Evolutionary conservation across 2,888 invertebrate species (phyloP).

Genomic region (Lepidochrysops patricia): DNA sequence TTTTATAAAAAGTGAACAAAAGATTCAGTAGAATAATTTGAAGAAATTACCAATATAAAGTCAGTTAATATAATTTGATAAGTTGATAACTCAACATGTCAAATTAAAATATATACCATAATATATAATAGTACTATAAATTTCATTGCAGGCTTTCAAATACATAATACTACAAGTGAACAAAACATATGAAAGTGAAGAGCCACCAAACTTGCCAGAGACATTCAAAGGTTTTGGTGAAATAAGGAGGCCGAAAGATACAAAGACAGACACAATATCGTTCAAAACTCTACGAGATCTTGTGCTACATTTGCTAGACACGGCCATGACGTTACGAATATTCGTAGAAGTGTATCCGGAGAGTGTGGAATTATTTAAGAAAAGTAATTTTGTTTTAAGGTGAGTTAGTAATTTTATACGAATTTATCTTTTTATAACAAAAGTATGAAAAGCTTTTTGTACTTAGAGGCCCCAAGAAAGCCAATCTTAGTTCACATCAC

Average conservation of each 20-base stretch:
- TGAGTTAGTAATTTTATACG: slow-evolving; percentile 34
- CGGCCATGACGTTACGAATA: slow-evolving; percentile 78
- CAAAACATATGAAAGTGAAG: slow-evolving; percentile 55
- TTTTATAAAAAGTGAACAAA: too few species aligned
- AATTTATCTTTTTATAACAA: too few species aligned
- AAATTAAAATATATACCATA: too few species aligned
- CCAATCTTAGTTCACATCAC: too few species aligned
- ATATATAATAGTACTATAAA: background rate
- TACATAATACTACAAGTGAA: slow-evolving; percentile 69
- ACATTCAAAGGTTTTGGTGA: slow-evolving; percentile 63
- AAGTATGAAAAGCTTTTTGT: too few species aligned
- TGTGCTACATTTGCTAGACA: slow-evolving; percentile 80
- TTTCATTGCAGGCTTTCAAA: slow-evolving; percentile 53
- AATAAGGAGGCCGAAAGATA: slow-evolving; percentile 44
- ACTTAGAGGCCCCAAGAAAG: too few species aligned
- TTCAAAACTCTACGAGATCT: slow-evolving; percentile 76
- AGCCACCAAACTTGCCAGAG: slow-evolving; percentile 62
- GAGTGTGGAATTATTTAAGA: slow-evolving; percentile 67
- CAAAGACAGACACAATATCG: slow-evolving; percentile 48
- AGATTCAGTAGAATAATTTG: too few species aligned
- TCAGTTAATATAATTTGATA: too few species aligned
- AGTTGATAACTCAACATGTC: too few species aligned
- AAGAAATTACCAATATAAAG: too few species aligned
- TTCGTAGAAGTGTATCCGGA: slow-evolving; percentile 80
- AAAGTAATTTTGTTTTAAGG: slow-evolving; percentile 74